These are phyloP conservation scores for Danio albolineatus DNA, from an alignment of 2,797 vertebrate genomes.

Conservation along the genomic window DNA sequence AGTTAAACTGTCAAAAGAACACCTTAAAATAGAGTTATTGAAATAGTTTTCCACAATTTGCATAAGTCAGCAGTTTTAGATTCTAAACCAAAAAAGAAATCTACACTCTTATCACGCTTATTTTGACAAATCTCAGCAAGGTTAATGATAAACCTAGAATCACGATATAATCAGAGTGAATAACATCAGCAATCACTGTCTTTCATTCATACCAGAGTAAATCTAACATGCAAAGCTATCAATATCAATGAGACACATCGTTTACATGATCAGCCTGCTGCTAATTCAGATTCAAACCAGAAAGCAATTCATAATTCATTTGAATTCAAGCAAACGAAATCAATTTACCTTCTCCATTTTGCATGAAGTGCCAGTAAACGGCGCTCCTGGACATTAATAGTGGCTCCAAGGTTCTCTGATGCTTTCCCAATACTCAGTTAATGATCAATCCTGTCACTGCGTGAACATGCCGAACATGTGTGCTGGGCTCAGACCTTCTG, in stretches of 20 bases:
- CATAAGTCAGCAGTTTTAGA: no score
- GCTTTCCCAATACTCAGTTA: constrained; percentile 57
- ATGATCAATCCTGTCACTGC: constrained; percentile 58
- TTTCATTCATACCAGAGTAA: background rate
- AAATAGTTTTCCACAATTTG: background rate
- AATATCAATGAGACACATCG: background rate
- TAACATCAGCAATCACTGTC: background rate
- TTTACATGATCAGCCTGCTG: background rate
- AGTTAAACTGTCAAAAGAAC: no score
- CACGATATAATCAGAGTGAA: background rate
- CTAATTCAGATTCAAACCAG: background rate
- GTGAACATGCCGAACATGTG: constrained; percentile 72
- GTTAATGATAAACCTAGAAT: background rate
- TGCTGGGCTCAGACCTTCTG: constrained; percentile 24
- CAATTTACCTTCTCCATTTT: constrained; percentile 54
- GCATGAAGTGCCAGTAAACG: background rate
- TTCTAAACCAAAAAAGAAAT: background rate
- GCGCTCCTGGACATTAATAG: background rate
- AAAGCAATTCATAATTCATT: background rate
- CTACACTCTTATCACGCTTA: background rate
- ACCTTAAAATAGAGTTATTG: no score
- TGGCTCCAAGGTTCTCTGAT: constrained; percentile 47
- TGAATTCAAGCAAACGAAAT: background rate
- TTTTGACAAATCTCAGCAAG: constrained; percentile 10
- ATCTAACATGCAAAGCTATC: background rate